A percentile compares a stretch with the other conserved stretches of the same genome.
Conservation (phyloP, 2,888 invertebrate species). For the Phragmatobia fuliginosa region DNA sequence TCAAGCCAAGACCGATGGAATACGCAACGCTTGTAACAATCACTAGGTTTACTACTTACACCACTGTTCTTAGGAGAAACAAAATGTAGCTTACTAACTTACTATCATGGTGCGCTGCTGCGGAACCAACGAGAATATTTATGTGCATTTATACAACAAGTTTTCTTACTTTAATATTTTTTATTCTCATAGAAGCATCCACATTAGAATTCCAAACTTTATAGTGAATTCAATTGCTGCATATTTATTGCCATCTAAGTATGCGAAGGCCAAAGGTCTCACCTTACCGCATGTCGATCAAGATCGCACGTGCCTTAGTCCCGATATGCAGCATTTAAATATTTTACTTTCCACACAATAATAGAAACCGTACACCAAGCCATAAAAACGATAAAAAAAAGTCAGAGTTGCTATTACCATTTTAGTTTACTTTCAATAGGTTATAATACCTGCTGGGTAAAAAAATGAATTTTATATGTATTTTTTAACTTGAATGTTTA, state of each 20-base stretch:
- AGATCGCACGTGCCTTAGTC: constrained; percentile 61
- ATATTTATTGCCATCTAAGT: constrained; percentile 37
- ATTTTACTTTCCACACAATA: constrained; percentile 49
- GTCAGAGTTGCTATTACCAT: constrained; percentile 18
- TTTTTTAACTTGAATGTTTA: not conserved
- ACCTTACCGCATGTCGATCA: constrained; percentile 50
- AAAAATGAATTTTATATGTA: not conserved
- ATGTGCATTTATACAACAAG: too few relatives aligned
- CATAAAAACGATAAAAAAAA: constrained; percentile 26
- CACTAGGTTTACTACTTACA: not conserved
- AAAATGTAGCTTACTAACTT: too few relatives aligned
- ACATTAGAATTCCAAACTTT: constrained; percentile 5
- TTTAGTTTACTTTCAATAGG: constrained; percentile 5
- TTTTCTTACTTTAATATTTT: not conserved
- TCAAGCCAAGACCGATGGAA: too few relatives aligned
- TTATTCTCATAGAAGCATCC: not conserved
- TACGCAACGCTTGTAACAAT: too few relatives aligned
- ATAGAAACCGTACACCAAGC: constrained; percentile 36
- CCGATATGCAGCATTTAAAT: constrained; percentile 66
- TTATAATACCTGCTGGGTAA: not conserved
- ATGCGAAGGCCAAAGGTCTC: constrained; percentile 56
- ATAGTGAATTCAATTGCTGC: constrained; percentile 9
- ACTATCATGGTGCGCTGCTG: too few relatives aligned
- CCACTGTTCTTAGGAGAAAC: not conserved
- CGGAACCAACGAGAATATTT: too few relatives aligned